Evolutionary conservation across 37 sponge, comb jelly and placozoan genomes (phyloP), one percentile per base, ranked within the genome.

Genomic region (Cliona cf. orientalis): DNA sequence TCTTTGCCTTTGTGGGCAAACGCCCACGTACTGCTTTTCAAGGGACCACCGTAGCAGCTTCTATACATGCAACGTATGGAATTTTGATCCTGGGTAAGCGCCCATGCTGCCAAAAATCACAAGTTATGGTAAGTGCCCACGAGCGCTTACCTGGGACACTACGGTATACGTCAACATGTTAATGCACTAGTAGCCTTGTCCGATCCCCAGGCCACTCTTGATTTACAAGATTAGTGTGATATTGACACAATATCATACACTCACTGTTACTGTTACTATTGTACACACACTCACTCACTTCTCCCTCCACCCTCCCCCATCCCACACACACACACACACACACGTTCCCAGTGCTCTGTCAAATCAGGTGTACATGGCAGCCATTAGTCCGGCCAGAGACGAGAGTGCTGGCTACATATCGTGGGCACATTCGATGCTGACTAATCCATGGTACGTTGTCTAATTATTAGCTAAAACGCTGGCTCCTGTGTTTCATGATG

Each of bases 381-480:
- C 88, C 21, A 71, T 91, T 53, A 79, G 88, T 60, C 89, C 89
- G 31, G 97, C 99, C 36, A 75, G 88, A 57, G 99, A 96, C 80
- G 79, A 86, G 28, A 12, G 62, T 26, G 62, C 19, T 29, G 28
- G 9, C 44, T 23, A 17, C 49, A 29, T 5, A 72, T 43, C n/a
- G 44, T 25, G 37, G 32, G 21, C 31, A 3, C 93, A 99, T 73
- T 82, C 92, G 28, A 87, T 80, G 0, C 71, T 96, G 0, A 72
- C 76, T 17, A 74, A 89, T 39, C 99, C 99, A 65, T 93, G 94
- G 97, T 95, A 58, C 11, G 87, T 63, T 41, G 5, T 3, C 32
- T 43, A 28, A n/a, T n/a, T n/a, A n/a, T n/a, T n/a, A n/a, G n/a
- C n/a, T n/a, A n/a, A n/a, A n/a, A n/a, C n/a, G n/a, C n/a, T n/a